These are phyloP conservation scores for Corythaeola cristata DNA, from an alignment of 2,113 vertebrate genomes.

Conservation along the genomic window DNA sequence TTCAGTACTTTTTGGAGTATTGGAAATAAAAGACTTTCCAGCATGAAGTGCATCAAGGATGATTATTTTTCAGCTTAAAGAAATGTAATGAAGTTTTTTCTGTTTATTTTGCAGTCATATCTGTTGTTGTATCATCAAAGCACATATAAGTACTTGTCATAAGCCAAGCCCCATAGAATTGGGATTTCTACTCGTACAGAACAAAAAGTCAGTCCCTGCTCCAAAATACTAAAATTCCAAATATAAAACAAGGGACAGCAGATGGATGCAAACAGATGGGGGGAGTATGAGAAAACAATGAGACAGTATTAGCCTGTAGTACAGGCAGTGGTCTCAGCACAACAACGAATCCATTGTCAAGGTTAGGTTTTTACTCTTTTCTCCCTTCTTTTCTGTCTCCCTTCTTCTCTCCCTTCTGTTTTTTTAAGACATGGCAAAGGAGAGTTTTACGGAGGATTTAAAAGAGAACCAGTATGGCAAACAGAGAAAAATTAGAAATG, in stretches of 20 bases:
- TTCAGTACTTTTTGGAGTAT: background rate
- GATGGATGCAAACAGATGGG: constrained; percentile 72
- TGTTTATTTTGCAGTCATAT: background rate
- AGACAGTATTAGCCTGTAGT: constrained; percentile 54
- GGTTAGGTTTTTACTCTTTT: constrained; percentile 11
- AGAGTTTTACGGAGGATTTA: background rate
- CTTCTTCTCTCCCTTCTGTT: background rate
- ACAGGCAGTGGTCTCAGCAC: constrained; percentile 56
- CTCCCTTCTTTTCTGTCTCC: background rate
- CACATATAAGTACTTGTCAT: background rate
- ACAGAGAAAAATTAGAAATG: background rate
- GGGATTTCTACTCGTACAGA: constrained; percentile 31
- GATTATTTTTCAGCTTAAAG: background rate
- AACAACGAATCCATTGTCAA: constrained; percentile 43
- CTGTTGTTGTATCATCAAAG: background rate
- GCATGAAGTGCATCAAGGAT: background rate
- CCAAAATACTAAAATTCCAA: constrained; percentile 61
- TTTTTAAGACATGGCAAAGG: background rate
- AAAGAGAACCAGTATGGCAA: background rate
- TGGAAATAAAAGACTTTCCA: background rate
- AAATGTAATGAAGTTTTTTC: background rate
- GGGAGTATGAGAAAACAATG: constrained; percentile 65
- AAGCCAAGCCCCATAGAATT: background rate
- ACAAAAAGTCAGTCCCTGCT: constrained; percentile 45
- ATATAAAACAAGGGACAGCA: constrained; percentile 64